phyloP scores from a whole-genome alignment of 2,797 vertebrate genomes.

The Coreius guichenoti region DNA sequence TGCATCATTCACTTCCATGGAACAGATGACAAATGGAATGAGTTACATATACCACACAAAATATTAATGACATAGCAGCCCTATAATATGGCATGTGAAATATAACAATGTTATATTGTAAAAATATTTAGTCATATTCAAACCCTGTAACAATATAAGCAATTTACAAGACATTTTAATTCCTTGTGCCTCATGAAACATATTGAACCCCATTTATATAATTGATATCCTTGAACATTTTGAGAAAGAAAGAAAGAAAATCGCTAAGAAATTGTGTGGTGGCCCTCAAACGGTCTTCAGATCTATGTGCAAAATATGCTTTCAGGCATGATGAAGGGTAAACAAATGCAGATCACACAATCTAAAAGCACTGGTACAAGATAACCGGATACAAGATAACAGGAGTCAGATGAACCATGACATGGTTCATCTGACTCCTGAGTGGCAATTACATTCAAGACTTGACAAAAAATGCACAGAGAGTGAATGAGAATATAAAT shows the following conservation, averaged over 20 bases:
- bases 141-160: background rate
- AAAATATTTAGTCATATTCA: background rate
- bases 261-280: background rate
- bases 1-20: background rate
- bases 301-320: background rate
- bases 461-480: conserved; percentile 10
- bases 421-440: too few relatives aligned
- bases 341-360: conserved; percentile 10
- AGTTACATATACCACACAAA: background rate
- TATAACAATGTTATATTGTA: background rate
- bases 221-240: background rate
- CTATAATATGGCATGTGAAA: background rate
- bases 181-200: background rate
- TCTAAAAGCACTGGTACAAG: background rate
- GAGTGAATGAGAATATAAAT: conserved; percentile 16
- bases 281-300: background rate
- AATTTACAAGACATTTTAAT: background rate
- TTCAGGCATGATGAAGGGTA: background rate
- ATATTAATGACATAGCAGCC: background rate
- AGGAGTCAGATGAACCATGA: conserved; percentile 6
- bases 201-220: background rate
- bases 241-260: background rate
- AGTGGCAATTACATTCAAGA: conserved; percentile 14
- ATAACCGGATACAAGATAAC: background rate
- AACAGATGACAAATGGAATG: background rate